A percentile compares a stretch with the other conserved stretches of the same genome.
phyloP scores from a whole-genome alignment of 1,140 invertebrate genomes.

The Meteorus sp. region DNA sequence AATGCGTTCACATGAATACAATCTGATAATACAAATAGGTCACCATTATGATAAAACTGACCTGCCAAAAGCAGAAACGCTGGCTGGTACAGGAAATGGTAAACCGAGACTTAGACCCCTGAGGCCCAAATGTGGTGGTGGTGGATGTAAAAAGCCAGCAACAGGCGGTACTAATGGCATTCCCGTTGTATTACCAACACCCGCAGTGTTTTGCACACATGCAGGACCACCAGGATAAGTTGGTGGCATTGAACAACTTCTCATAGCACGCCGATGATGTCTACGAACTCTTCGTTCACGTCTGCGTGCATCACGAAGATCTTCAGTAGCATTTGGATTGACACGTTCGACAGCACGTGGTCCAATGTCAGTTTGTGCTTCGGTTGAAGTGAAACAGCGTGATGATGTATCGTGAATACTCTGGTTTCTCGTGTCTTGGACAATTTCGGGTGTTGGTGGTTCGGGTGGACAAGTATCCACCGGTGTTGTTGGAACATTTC shows the following conservation, averaged over 20 bases:
- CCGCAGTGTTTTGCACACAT: conserved; percentile 9
- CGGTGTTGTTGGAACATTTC: conserved; percentile 22
- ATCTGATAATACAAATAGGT: too few relatives aligned
- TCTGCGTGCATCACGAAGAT: conserved; percentile 44
- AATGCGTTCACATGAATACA: too few relatives aligned
- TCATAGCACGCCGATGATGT: conserved; percentile 45
- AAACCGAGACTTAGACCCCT: conserved; percentile 54
- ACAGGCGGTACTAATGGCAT: conserved; percentile 44
- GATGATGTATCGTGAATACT: conserved; percentile 19
- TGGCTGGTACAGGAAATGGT: conserved; percentile 55
- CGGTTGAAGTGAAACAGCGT: conserved; percentile 50
- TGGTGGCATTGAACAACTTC: conserved; percentile 48
- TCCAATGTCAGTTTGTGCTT: conserved; percentile 51
- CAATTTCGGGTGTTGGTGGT: conserved; percentile 8
- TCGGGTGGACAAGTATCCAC: conserved; percentile 7
- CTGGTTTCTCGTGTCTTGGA: conserved; percentile 17
- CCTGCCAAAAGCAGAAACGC: conserved; percentile 57
- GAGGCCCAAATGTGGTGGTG: conserved; percentile 53
- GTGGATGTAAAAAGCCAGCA: conserved; percentile 51
- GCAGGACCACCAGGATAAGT: conserved; percentile 39
- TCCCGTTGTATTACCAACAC: conserved; percentile 29
- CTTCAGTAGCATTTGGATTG: conserved; percentile 29
- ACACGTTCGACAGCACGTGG: conserved; percentile 8
- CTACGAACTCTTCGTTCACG: conserved; percentile 49
- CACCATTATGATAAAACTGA: conserved; percentile 32